Evolutionary conservation across 2,797 vertebrate genomes (phyloP).

Genomic region (Cygnus olor): DNA sequence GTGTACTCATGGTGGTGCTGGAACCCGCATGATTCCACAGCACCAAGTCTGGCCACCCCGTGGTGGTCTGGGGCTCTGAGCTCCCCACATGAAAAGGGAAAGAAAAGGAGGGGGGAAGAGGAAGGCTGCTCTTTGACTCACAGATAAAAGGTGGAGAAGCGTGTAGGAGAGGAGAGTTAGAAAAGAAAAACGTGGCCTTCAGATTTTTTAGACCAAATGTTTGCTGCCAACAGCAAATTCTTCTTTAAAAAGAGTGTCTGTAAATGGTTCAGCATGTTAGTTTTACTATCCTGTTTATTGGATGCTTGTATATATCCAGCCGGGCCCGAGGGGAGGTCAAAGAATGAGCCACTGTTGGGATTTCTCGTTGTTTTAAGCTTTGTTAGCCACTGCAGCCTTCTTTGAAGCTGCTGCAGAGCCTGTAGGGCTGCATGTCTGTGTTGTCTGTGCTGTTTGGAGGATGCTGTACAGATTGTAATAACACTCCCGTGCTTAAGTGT

Average conservation of each 20-base stretch:
- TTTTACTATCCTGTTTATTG: not conserved
- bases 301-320: not conserved
- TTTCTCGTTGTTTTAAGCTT: not conserved
- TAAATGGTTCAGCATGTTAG: not conserved
- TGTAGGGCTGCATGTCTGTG: not conserved
- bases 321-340: not conserved
- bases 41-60: not conserved
- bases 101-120: not conserved
- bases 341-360: not conserved
- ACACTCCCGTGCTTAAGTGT: slow-evolving; percentile 24
- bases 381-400: not conserved
- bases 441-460: not conserved
- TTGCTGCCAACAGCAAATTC: not conserved
- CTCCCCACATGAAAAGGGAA: accelerated
- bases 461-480: not conserved
- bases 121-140: not conserved
- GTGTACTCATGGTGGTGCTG: not conserved
- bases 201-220: not conserved
- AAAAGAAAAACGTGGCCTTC: not conserved
- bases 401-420: not conserved
- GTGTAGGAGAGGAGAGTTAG: not conserved
- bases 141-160: not conserved
- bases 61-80: accelerated
- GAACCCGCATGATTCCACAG: not conserved
- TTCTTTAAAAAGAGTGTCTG: not conserved